A percentile compares a stretch with the other conserved stretches of the same genome.
Conservation (phyloP, 2,797 vertebrate genomes). For the Eutrigla gurnardus region DNA sequence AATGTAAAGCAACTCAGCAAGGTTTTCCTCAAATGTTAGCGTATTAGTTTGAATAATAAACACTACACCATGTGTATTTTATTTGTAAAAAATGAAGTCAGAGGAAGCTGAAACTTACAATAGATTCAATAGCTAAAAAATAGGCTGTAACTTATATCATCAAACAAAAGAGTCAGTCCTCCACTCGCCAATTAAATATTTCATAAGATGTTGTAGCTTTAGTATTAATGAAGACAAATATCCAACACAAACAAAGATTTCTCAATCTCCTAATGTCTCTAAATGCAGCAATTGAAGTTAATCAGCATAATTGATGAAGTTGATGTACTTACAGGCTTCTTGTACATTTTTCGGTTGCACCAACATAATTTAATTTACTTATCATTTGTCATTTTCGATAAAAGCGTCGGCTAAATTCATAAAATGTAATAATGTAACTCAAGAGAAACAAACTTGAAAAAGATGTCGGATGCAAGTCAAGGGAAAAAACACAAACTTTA, state of each 20-base stretch:
- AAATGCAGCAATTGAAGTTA: not conserved
- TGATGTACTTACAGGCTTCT: not conserved
- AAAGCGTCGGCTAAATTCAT: not conserved
- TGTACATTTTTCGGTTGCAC: not conserved
- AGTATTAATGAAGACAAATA: not conserved
- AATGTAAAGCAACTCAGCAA: no score
- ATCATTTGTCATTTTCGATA: no score
- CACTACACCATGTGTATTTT: not conserved
- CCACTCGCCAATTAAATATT: not conserved
- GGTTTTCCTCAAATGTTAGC: not conserved
- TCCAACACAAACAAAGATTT: not conserved
- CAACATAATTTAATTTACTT: not conserved
- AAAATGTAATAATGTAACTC: not conserved
- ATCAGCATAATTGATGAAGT: not conserved
- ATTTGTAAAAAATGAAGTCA: not conserved
- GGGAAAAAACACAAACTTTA: constrained; percentile 82
- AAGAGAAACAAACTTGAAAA: not conserved
- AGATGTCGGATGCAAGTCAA: constrained; percentile 52
- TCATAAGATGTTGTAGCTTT: not conserved
- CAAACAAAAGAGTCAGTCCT: not conserved
- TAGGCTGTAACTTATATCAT: not conserved
- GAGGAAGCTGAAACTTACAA: not conserved
- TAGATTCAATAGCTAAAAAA: not conserved
- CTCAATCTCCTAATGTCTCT: not conserved
- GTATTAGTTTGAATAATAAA: not conserved